Conservation (phyloP, 2,797 vertebrate genomes). For the Ptychadena robeensis region DNA sequence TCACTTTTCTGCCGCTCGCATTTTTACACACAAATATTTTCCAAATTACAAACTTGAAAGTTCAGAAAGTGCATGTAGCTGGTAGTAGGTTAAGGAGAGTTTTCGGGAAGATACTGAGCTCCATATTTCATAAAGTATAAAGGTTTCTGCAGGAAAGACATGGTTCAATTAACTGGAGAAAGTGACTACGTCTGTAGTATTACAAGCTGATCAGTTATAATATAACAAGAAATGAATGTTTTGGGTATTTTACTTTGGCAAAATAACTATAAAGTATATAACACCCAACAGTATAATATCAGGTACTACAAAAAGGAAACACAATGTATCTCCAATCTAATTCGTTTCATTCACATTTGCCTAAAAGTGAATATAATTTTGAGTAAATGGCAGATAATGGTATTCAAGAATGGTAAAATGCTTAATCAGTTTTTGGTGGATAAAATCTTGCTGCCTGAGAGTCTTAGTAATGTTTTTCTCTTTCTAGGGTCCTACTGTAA, state of each 20-base stretch:
- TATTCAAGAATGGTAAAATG: neutral
- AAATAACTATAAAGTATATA: neutral
- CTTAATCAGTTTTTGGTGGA: too few relatives aligned
- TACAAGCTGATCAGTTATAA: neutral
- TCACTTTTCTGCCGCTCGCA: conserved; percentile 57
- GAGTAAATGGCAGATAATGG: neutral
- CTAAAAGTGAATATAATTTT: neutral
- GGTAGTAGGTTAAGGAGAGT: conserved; percentile 42
- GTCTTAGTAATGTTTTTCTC: too few relatives aligned
- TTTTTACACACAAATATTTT: conserved; percentile 62
- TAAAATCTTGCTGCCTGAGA: too few relatives aligned
- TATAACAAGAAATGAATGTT: neutral
- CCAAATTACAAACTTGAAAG: conserved; percentile 58
- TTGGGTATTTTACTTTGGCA: too few relatives aligned
- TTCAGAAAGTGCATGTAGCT: conserved; percentile 53
- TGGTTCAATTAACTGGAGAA: neutral
- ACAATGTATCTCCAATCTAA: neutral
- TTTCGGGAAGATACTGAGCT: conserved; percentile 22
- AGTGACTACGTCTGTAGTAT: neutral
- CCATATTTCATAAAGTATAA: conserved; percentile 24
- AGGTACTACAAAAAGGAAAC: neutral
- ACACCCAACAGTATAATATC: neutral
- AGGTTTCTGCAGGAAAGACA: conserved; percentile 1
- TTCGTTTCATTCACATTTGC: neutral
- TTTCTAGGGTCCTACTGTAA: too few relatives aligned